Evolutionary conservation across 2,888 invertebrate genomes (phyloP), one percentile per base, ranked within the genome.

Genomic region (Disparrhopalites patrizii): DNA sequence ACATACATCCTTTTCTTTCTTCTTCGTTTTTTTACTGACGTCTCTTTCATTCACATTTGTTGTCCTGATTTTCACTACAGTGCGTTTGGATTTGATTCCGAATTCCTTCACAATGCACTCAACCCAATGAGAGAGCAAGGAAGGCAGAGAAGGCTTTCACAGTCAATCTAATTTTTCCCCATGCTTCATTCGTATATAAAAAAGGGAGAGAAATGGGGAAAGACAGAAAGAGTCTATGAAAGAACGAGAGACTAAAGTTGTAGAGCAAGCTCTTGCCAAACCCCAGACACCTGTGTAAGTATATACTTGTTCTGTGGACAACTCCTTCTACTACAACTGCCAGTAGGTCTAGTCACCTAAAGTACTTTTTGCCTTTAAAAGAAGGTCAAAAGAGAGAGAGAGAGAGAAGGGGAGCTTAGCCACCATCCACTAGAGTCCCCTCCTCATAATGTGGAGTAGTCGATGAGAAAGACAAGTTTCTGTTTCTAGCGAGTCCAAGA

Each of bases 21-120:
- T 47, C 27, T 61, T 30, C 50, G 15, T 13, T 30, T 30, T n/a
- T 27, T 30, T 52, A 8, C 18, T 27, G 28, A 13, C 40, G 58
- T 43, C n/a, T n/a, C n/a, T n/a, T n/a, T 58, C 58, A 58, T 58
- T 58, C 58, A 58, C 58, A 36, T 28, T 43, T 20, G 20, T 30
- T 13, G 28, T 52, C 28, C 28, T 52, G 28, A 52, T 52, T 27
- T 27, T 51, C 51, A 27, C 27, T 27, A 8, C 27, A 20, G 31
- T 20, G 28, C 47, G 50, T 58, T 47, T n/a, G n/a, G 60, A 60
- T 60, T 60, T 20, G 47, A 60, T 60, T 43, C 18, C 43, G 30
- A 43, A 43, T 58, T 58, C 43, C n/a, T 43, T n/a, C n/a, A n/a
- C 43, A 43, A 43, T 4, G n/a, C 43, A 20, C n/a, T n/a, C 43